Conservation (phyloP, 2,797 vertebrate species). For the Cyprinella venusta region DNA sequence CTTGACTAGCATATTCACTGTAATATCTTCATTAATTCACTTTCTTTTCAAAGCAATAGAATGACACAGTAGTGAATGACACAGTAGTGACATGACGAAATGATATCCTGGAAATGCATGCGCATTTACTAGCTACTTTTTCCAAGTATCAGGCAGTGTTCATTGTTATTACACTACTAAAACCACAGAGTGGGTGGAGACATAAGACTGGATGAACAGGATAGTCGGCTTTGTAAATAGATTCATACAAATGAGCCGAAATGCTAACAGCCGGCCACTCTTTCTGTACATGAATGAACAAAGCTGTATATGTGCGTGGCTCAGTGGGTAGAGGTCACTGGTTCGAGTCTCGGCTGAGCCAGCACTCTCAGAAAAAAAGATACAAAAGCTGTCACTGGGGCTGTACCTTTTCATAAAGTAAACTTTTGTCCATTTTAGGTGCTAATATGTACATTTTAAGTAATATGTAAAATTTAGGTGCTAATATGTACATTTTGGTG, state of each 20-base stretch:
- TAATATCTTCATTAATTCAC: neutral
- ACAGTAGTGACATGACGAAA: neutral
- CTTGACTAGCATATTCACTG: neutral
- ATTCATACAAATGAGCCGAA: neutral
- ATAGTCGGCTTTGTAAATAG: neutral
- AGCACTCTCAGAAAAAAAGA: too few relatives aligned
- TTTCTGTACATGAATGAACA: neutral
- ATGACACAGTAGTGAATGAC: too few relatives aligned
- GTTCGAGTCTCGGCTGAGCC: neutral
- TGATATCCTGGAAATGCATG: neutral
- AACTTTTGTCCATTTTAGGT: too few relatives aligned
- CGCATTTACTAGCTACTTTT: neutral
- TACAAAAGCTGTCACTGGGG: too few relatives aligned
- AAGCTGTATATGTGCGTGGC: neutral
- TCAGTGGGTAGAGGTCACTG: too few relatives aligned
- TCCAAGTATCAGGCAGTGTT: neutral
- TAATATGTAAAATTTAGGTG: too few relatives aligned
- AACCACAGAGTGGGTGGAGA: slow-evolving; percentile 2
- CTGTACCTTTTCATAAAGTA: too few relatives aligned
- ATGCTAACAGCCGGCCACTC: neutral
- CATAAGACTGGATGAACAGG: slow-evolving; percentile 17
- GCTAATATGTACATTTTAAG: too few relatives aligned
- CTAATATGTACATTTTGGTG: too few relatives aligned
- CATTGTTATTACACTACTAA: neutral
- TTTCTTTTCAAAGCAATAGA: neutral